phyloP scores from a whole-genome alignment of 2,113 vertebrate species.

The Pampusana beccarii region DNA sequence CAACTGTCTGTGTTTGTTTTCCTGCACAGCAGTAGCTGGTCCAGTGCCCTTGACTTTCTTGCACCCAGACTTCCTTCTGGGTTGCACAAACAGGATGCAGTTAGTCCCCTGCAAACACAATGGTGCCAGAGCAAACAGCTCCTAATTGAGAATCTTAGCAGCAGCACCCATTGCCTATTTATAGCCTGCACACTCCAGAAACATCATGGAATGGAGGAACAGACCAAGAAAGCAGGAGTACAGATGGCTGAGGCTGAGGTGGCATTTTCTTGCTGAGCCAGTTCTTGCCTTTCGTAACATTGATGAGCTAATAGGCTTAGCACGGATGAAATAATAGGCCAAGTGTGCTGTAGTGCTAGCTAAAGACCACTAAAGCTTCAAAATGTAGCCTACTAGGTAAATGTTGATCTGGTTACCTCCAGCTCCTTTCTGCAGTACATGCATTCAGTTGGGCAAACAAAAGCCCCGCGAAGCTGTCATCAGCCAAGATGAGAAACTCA shows the following conservation, averaged over 20 bases:
- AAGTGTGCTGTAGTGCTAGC: background rate
- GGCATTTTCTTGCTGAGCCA: background rate
- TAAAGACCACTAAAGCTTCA: background rate
- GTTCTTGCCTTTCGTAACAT: background rate
- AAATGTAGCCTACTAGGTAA: background rate
- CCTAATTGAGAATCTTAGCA: background rate
- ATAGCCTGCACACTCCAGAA: background rate
- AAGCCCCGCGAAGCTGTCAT: background rate
- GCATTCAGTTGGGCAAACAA: background rate
- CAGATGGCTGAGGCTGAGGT: background rate
- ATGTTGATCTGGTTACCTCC: background rate
- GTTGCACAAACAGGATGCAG: background rate
- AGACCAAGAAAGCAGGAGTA: background rate
- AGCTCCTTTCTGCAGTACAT: background rate
- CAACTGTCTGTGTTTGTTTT: background rate
- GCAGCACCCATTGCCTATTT: background rate
- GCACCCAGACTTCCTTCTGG: background rate
- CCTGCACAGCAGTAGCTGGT: background rate
- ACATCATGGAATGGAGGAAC: background rate
- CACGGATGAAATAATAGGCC: background rate
- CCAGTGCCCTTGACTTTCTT: background rate
- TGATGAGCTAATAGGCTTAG: background rate
- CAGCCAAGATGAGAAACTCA: background rate
- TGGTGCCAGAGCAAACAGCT: background rate
- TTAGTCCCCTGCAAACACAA: background rate